A percentile compares a stretch with the other conserved stretches of the same genome.
These are phyloP conservation scores for Stegostoma tigrinum DNA, from an alignment of 2,113 vertebrate genomes.

Conservation along the genomic window DNA sequence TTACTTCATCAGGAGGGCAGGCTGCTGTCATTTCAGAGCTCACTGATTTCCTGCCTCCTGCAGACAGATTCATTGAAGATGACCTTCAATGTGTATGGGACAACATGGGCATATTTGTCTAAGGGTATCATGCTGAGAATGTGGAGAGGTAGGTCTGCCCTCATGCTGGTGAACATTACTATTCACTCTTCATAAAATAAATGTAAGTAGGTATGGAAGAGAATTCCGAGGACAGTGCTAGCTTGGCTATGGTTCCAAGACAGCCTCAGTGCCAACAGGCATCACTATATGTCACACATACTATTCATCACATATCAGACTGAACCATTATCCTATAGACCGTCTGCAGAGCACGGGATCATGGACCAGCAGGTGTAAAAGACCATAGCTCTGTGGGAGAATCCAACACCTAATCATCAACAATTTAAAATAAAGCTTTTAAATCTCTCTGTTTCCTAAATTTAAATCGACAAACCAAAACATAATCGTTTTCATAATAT, in stretches of 20 bases:
- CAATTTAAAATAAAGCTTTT: background rate
- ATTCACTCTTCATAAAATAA: no score
- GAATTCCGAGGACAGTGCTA: no score
- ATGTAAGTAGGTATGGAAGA: no score
- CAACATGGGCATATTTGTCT: background rate
- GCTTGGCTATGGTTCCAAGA: no score
- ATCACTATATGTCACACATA: no score
- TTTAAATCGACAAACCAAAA: background rate
- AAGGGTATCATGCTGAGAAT: no score
- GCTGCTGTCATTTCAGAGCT: background rate
- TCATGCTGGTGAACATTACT: no score
- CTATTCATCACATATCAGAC: no score
- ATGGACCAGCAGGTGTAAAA: background rate
- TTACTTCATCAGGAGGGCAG: background rate
- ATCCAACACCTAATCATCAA: background rate
- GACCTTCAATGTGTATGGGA: background rate
- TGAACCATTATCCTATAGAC: no score
- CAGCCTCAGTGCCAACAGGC: no score
- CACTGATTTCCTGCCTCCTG: background rate
- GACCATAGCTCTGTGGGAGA: background rate
- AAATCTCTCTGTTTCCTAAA: background rate
- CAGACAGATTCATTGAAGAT: background rate
- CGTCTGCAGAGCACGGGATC: background rate
- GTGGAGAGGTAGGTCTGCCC: no score
- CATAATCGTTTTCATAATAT: background rate